phyloP scores from a whole-genome alignment of 2,113 vertebrate species.

The Hippocampus barbouri region DNA sequence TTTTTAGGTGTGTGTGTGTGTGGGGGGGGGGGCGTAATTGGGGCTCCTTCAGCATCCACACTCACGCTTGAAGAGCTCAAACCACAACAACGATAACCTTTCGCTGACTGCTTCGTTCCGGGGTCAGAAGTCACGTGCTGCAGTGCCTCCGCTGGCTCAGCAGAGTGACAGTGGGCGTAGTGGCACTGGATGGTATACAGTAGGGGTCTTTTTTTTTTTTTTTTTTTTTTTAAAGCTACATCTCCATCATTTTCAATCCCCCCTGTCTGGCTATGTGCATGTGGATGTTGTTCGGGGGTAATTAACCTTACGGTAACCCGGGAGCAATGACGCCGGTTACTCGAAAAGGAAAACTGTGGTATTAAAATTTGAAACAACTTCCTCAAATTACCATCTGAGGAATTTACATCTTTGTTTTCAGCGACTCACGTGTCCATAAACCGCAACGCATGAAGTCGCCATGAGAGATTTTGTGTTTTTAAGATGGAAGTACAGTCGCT shows the following conservation, averaged over 20 bases:
- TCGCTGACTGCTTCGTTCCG: slow-evolving; percentile 37
- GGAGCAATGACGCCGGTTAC: slow-evolving; percentile 58
- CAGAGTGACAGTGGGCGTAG: slow-evolving; percentile 56
- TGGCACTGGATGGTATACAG: slow-evolving; percentile 58
- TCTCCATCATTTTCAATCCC: slow-evolving; percentile 29
- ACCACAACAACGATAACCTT: slow-evolving; percentile 57
- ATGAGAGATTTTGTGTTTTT: no score
- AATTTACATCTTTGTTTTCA: no score
- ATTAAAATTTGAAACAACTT: no score
- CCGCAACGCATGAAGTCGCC: no score
- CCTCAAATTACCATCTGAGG: no score
- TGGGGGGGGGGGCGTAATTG: fast-evolving
- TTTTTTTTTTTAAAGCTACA: slow-evolving; percentile 16
- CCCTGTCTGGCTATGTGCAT: not conserved
- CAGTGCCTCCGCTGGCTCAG: slow-evolving; percentile 51
- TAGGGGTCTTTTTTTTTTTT: no score
- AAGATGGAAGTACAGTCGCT: no score
- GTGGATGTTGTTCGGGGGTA: slow-evolving; percentile 3
- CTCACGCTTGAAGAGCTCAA: slow-evolving; percentile 30
- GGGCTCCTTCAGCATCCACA: not conserved
- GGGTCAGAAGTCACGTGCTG: slow-evolving; percentile 62
- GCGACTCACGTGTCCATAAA: no score
- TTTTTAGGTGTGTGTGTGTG: not conserved
- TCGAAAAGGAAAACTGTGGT: not conserved
- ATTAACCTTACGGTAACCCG: slow-evolving; percentile 45